phyloP scores from a whole-genome alignment of 2,113 vertebrate genomes.

The Melanotaenia duboulayi region DNA sequence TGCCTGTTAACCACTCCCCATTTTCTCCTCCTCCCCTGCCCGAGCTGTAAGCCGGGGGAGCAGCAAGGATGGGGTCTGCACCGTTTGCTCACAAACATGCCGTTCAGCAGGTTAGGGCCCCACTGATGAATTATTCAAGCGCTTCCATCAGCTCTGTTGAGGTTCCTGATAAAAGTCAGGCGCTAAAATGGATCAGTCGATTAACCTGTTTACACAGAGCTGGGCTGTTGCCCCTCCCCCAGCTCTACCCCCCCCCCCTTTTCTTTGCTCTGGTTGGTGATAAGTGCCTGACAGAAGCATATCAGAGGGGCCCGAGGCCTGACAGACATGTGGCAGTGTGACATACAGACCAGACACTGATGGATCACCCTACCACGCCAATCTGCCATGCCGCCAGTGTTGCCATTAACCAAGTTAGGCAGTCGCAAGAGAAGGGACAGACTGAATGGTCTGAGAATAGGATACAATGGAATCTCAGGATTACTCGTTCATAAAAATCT shows the following conservation, averaged over 20 bases:
- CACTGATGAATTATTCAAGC: conserved; percentile 93
- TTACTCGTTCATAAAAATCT: conserved; percentile 58
- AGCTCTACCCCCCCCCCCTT: conserved; percentile 47
- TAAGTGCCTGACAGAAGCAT: conserved; percentile 85
- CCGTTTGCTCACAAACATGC: conserved; percentile 90
- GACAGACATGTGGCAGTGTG: conserved; percentile 77
- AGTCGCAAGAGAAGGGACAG: conserved; percentile 22
- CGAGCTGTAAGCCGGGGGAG: conserved; percentile 52
- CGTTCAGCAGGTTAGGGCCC: conserved; percentile 88
- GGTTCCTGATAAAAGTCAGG: conserved; percentile 93
- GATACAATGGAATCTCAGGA: conserved; percentile 45
- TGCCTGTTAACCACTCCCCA: conserved; percentile 77
- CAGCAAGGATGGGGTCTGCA: conserved; percentile 68
- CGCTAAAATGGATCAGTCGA: conserved; percentile 94
- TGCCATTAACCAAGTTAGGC: conserved; percentile 74
- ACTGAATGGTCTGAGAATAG: conserved; percentile 33
- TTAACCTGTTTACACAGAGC: conserved; percentile 92
- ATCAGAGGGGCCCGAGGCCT: conserved; percentile 73
- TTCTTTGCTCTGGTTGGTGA: conserved; percentile 67
- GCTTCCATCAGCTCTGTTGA: conserved; percentile 89
- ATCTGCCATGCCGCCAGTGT: conserved; percentile 53
- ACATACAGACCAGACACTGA: conserved; percentile 75
- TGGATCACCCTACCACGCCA: conserved; percentile 69
- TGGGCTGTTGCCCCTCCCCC: conserved; percentile 74
- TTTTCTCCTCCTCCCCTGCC: conserved; percentile 49